Percentiles rank a stretch among this genome's conserved stretches.
phyloP scores from a whole-genome alignment of 2,888 invertebrate species.

The Pollenia labialis region DNA sequence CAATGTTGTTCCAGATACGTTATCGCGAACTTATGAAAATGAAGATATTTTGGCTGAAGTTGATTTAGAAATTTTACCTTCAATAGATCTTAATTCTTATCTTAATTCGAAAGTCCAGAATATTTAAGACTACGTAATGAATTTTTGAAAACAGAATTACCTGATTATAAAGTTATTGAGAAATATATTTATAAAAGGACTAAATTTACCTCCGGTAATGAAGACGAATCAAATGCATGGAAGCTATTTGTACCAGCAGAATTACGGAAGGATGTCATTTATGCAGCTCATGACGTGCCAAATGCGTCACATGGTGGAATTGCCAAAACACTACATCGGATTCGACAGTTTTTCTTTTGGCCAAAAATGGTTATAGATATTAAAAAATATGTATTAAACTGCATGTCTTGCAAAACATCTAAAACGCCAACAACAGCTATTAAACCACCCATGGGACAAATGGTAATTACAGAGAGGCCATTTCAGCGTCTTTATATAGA shows the following conservation, averaged over 20 bases:
- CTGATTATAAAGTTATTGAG: slow-evolving; percentile 1
- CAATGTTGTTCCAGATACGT: slow-evolving; percentile 3
- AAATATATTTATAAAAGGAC: slow-evolving; percentile 10
- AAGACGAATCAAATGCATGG: slow-evolving; percentile 2
- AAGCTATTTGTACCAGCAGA: neutral
- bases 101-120: neutral
- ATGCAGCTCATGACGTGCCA: neutral
- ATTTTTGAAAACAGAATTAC: neutral
- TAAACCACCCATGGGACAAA: slow-evolving; percentile 4
- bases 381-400: neutral
- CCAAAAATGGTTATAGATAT: slow-evolving; percentile 1
- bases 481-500: slow-evolving; percentile 17
- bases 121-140: neutral
- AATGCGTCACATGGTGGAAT: neutral
- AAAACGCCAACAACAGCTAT: neutral
- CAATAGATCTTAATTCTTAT: neutral
- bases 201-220: neutral
- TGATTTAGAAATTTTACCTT: neutral
- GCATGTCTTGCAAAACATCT: slow-evolving; percentile 1
- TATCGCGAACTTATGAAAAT: neutral
- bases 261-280: neutral
- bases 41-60: neutral
- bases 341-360: slow-evolving; percentile 10
- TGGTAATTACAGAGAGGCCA: neutral
- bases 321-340: neutral